Conservation (phyloP, 2,888 invertebrate species). For the Caenorhabditis virilis region DNA sequence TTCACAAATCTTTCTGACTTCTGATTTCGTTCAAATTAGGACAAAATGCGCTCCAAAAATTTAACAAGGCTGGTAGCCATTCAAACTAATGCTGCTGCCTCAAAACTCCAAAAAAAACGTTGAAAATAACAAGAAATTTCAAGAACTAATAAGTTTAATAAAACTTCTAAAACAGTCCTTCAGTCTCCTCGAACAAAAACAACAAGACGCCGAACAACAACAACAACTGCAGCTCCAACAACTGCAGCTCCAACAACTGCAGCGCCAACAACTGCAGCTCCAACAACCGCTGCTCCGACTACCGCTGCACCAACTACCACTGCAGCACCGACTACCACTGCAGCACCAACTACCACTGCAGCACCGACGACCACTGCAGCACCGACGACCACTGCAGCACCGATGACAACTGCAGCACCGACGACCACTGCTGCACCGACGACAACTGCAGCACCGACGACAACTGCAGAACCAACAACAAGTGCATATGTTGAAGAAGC, state of each 20-base stretch:
- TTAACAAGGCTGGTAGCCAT: too few species aligned
- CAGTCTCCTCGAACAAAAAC: neutral
- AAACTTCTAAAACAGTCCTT: too few species aligned
- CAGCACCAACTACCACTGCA: too few species aligned
- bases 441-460: conserved; percentile 10
- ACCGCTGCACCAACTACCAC: conserved; percentile 18
- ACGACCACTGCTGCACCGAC: conserved; percentile 14
- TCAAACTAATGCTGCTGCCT: too few species aligned
- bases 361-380: conserved; percentile 8
- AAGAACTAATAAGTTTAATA: too few species aligned
- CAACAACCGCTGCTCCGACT: neutral
- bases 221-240: neutral
- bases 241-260: neutral
- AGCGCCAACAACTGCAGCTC: neutral
- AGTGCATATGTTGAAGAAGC: neutral
- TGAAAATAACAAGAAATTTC: too few species aligned
- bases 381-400: conserved; percentile 12
- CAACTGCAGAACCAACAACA: conserved; percentile 10
- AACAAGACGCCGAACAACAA: neutral
- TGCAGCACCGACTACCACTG: conserved; percentile 8
- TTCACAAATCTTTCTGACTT: too few species aligned
- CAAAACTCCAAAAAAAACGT: too few species aligned
- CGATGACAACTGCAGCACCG: conserved; percentile 7
- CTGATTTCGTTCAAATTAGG: too few species aligned
- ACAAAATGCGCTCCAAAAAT: too few species aligned